phyloP scores from a whole-genome alignment of 2,888 invertebrate species.

The Caenorhabditis drosophilae region DNA sequence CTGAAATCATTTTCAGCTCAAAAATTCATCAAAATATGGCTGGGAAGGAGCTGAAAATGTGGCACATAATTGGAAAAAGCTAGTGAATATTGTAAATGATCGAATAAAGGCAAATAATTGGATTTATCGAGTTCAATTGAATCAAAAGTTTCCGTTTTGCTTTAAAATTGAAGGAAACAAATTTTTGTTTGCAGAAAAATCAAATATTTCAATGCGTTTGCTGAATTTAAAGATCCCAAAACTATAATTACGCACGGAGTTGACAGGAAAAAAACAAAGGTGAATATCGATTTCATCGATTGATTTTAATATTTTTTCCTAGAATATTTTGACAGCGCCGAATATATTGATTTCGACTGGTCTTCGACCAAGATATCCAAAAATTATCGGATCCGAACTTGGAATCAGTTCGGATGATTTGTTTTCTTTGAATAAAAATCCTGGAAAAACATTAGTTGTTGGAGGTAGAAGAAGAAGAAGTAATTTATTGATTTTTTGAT shows the following conservation, averaged over 20 bases:
- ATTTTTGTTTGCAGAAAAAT: slow-evolving; percentile 68
- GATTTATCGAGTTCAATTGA: slow-evolving; percentile 72
- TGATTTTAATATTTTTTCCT: background rate
- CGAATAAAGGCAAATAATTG: slow-evolving; percentile 73
- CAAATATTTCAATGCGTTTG: slow-evolving; percentile 72
- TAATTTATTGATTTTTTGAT: background rate
- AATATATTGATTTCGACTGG: slow-evolving; percentile 73
- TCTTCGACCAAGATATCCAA: slow-evolving; percentile 72
- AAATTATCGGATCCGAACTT: slow-evolving; percentile 70
- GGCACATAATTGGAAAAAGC: slow-evolving; percentile 69
- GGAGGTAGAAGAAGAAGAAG: slow-evolving; percentile 72
- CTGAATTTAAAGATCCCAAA: slow-evolving; percentile 71
- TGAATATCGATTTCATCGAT: background rate
- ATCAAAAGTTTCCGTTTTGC: slow-evolving; percentile 62
- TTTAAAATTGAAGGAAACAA: background rate
- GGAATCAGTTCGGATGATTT: slow-evolving; percentile 75
- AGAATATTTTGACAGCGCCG: slow-evolving; percentile 67
- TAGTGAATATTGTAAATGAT: slow-evolving; percentile 35
- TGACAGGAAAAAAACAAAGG: slow-evolving; percentile 36
- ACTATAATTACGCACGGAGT: slow-evolving; percentile 69
- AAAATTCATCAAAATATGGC: slow-evolving; percentile 28
- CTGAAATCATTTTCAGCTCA: slow-evolving; percentile 15
- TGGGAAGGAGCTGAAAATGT: slow-evolving; percentile 26
- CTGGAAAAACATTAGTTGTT: slow-evolving; percentile 73
- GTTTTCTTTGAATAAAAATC: slow-evolving; percentile 72